Percentiles rank a stretch among this genome's conserved stretches.
Evolutionary conservation across 2,888 invertebrate species (phyloP).

Genomic region (Himalopsyche kuldschensis): DNA sequence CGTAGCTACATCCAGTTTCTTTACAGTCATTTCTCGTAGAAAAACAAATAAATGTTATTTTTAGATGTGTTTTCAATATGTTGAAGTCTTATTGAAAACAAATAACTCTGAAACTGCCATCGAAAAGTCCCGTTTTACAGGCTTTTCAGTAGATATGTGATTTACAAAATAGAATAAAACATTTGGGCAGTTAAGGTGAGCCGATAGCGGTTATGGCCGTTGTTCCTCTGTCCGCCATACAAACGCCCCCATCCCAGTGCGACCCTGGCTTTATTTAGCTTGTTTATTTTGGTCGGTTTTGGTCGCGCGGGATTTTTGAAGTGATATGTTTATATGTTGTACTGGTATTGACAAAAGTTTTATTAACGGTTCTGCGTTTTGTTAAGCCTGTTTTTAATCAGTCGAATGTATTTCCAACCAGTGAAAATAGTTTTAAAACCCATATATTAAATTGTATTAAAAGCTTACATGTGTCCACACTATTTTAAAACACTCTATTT

Average conservation of each 20-base stretch:
- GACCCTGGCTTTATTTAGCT: slow-evolving; percentile 20
- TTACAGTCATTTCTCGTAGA: too few species aligned
- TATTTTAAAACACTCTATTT: not conserved
- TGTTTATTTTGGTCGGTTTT: slow-evolving; percentile 23
- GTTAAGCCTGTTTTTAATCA: not conserved
- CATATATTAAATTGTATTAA: not conserved
- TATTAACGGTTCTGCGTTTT: not conserved
- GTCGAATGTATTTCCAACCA: not conserved
- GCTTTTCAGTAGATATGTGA: slow-evolving; percentile 12
- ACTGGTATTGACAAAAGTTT: slow-evolving; percentile 23
- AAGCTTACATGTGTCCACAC: not conserved
- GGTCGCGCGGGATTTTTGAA: slow-evolving; percentile 27
- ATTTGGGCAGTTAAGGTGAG: slow-evolving; percentile 13
- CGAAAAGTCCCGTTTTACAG: not conserved
- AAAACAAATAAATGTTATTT: too few species aligned
- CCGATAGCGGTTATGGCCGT: slow-evolving; percentile 15
- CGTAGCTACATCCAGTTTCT: too few species aligned
- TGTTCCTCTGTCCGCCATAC: not conserved
- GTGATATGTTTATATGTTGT: slow-evolving; percentile 30
- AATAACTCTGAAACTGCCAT: not conserved
- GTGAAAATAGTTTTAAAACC: not conserved
- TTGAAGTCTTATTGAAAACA: not conserved
- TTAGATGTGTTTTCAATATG: too few species aligned
- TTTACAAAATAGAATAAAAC: slow-evolving; percentile 29
- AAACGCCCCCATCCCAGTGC: not conserved